A percentile compares a stretch with the other conserved stretches of the same genome.
Evolutionary conservation across 2,113 vertebrate genomes (phyloP).

Genomic region (Canis aureus): DNA sequence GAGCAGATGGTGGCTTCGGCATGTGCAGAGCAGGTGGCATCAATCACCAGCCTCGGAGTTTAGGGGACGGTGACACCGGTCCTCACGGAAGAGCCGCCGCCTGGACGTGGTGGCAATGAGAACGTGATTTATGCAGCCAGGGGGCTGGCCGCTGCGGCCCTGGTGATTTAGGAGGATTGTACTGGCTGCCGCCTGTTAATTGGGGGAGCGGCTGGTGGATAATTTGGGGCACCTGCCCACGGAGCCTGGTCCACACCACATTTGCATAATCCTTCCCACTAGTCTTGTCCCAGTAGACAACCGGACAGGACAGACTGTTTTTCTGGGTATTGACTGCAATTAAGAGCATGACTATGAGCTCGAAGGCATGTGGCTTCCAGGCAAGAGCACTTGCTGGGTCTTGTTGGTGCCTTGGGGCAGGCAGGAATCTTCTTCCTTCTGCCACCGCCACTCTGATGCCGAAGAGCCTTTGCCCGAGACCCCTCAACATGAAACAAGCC

Average conservation of each 20-base stretch:
- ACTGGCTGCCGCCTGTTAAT: conserved; percentile 71
- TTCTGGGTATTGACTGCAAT: conserved; percentile 82
- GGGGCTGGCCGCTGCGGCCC: conserved; percentile 44
- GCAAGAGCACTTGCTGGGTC: background rate
- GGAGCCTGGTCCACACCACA: rapidly evolving
- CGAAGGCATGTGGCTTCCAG: conserved; percentile 68
- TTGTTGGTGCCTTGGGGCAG: background rate
- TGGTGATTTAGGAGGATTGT: conserved; percentile 48
- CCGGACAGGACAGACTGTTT: conserved; percentile 68
- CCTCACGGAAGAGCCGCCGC: conserved; percentile 68
- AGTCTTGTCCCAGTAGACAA: conserved; percentile 57
- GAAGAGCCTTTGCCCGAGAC: background rate
- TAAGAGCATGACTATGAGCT: conserved; percentile 77
- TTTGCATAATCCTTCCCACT: conserved; percentile 76
- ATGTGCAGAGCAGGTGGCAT: conserved; percentile 43
- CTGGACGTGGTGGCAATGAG: conserved; percentile 66
- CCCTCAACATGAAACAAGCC: rapidly evolving
- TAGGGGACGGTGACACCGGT: conserved; percentile 77
- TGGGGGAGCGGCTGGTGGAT: conserved; percentile 74
- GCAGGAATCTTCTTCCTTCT: background rate
- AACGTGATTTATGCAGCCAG: conserved; percentile 81
- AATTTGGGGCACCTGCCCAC: background rate
- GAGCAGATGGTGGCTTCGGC: conserved; percentile 78
- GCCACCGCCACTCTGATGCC: background rate
- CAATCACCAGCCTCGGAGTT: conserved; percentile 79